Evolutionary conservation across 2,797 vertebrate genomes (phyloP).

Genomic region (Chloroceryle inda): DNA sequence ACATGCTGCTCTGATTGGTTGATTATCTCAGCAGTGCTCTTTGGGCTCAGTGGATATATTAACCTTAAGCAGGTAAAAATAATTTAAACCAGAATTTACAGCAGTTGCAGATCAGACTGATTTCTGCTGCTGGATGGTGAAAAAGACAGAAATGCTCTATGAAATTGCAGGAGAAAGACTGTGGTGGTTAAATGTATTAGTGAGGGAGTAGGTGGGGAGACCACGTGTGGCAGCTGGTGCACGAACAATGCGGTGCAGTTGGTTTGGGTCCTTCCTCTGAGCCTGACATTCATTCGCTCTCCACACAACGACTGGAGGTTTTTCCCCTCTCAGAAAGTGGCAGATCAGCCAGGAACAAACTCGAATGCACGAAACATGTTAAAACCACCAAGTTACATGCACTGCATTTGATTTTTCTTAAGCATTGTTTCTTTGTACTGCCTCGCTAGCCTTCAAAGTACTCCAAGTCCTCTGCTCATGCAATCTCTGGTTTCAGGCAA

Average conservation of each 20-base stretch:
- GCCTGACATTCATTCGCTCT: background rate
- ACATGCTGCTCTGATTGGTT: background rate
- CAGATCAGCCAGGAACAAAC: background rate
- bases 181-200: background rate
- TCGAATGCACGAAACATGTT: background rate
- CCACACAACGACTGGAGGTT: background rate
- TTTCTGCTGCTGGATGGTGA: background rate
- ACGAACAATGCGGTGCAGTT: background rate
- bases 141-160: background rate
- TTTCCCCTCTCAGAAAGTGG: background rate
- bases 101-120: background rate
- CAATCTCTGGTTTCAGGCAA: constrained; percentile 67
- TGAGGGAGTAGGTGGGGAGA: background rate
- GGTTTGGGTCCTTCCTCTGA: background rate
- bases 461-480: constrained; percentile 21
- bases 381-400: background rate
- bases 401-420: constrained; percentile 29
- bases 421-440: constrained; percentile 30
- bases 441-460: constrained; percentile 22
- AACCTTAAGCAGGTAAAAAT: constrained; percentile 21
- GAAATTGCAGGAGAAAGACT: background rate
- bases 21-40: background rate
- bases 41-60: background rate
- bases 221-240: background rate
- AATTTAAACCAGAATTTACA: background rate